phyloP scores from a whole-genome alignment of 2,113 vertebrate genomes.

The Gopherus flavomarginatus region DNA sequence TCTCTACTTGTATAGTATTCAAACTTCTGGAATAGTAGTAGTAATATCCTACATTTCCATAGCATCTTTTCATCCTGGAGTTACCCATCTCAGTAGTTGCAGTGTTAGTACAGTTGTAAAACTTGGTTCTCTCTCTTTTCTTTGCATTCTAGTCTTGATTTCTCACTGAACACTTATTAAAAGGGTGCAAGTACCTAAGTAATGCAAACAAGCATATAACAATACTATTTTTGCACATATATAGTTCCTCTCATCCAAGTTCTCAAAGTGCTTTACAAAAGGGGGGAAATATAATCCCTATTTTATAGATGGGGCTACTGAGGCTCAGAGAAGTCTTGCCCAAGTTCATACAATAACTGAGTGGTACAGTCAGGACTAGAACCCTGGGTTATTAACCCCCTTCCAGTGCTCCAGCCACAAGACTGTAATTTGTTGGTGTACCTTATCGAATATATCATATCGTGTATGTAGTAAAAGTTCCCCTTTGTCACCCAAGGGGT shows the following conservation, averaged over 20 bases:
- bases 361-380: too few species aligned
- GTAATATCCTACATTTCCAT: background rate
- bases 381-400: too few species aligned
- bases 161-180: background rate
- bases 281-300: background rate
- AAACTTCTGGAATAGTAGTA: background rate
- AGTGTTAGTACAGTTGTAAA: background rate
- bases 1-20: background rate
- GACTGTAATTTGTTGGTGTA: too few species aligned
- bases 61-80: background rate
- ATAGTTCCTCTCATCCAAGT: background rate
- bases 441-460: too few species aligned
- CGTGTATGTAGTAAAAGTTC: too few species aligned
- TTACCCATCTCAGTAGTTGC: background rate
- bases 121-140: background rate
- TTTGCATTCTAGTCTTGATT: background rate
- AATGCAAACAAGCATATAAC: background rate
- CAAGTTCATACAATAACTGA: background rate
- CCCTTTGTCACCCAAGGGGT: too few species aligned
- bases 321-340: background rate
- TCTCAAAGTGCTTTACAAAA: background rate
- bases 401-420: too few species aligned
- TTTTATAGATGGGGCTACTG: background rate
- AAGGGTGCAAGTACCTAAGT: background rate
- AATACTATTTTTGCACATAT: background rate